Evolutionary conservation across 2,888 invertebrate genomes (phyloP), one percentile per base, ranked within the genome.

Genomic region (Trichopoda pennipes): DNA sequence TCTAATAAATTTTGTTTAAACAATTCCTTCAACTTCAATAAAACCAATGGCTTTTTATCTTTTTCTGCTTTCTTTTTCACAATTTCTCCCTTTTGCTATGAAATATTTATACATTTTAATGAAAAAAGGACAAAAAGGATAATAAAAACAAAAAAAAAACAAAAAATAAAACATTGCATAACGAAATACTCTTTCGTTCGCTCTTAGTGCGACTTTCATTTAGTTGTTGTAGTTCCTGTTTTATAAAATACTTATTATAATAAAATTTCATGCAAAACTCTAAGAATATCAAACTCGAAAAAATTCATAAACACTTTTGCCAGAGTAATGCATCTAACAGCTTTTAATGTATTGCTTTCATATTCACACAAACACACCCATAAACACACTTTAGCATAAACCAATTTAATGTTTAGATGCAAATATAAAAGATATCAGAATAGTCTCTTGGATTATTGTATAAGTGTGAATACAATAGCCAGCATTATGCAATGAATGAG

Each of bases 271-370:
- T 74, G 55, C 38, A 75, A 60, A 75, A 61, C 60, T 79, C 60
- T 19, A 70, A 49, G 28, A 70, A 49, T 72, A 72, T 56, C 42
- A 75, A 82, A 79, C 78, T 75, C 56, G 70, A 12, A 72, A 75
- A 79, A 82, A 72, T 72, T 82, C 82, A 75, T 75, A 79, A 82
- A 79, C 74, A 81, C 74, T 70, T 81, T 74, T 78, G 42, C 70
- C 60, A 56, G 32, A 60, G 55, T 74, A 66, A 60, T 81, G 70
- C 74, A 78, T 66, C 78, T 49, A 81, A 61, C 70, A 78, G 58
- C 47, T 81, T 81, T 70, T 81, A 78, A 81, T 74, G 74, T 60
- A 49, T 72, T 81, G 60, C 72, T 53, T 68, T 35, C 58, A 72
- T 32, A 56, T 23, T 38, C 10, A 23, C 19, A 58, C 12, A 60